phyloP scores from a whole-genome alignment of 2,797 vertebrate genomes.

The Lagorchestes hirsutus region DNA sequence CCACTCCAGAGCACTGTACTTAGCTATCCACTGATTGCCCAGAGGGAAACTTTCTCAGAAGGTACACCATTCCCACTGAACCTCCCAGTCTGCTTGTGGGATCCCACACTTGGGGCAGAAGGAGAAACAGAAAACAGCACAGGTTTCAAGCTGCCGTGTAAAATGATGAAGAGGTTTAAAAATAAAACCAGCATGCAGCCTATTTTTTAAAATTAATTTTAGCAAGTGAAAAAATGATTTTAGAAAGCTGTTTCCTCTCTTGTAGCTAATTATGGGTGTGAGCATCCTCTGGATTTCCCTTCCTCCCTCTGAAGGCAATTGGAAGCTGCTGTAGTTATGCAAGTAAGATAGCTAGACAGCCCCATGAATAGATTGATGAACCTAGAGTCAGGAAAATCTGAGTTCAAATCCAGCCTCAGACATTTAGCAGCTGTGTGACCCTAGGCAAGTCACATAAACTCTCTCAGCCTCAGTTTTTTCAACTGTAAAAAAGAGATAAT shows the following conservation, averaged over 20 bases:
- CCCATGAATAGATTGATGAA: not conserved
- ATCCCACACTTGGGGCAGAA: fast-evolving
- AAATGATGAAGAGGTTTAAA: constrained; percentile 14
- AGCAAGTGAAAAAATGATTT: constrained; percentile 36
- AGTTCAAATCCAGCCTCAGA: not conserved
- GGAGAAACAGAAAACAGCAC: too few relatives aligned
- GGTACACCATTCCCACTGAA: not conserved
- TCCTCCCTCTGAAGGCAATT: not conserved
- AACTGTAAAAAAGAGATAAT: not conserved
- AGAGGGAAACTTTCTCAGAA: not conserved
- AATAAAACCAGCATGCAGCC: constrained; percentile 36
- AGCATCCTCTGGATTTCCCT: not conserved
- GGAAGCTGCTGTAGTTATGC: not conserved
- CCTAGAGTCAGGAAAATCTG: not conserved
- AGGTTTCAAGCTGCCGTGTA: not conserved
- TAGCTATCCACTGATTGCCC: not conserved
- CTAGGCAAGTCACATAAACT: not conserved
- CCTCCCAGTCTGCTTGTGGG: not conserved
- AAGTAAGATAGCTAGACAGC: not conserved
- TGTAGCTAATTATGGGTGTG: not conserved
- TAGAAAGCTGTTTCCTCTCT: constrained; percentile 35
- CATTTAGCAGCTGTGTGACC: constrained; percentile 21
- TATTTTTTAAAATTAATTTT: constrained; percentile 49
- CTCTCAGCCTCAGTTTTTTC: not conserved
- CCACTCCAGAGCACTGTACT: not conserved